phyloP scores from a whole-genome alignment of 2,797 vertebrate genomes.

The Lophura swinhoii region DNA sequence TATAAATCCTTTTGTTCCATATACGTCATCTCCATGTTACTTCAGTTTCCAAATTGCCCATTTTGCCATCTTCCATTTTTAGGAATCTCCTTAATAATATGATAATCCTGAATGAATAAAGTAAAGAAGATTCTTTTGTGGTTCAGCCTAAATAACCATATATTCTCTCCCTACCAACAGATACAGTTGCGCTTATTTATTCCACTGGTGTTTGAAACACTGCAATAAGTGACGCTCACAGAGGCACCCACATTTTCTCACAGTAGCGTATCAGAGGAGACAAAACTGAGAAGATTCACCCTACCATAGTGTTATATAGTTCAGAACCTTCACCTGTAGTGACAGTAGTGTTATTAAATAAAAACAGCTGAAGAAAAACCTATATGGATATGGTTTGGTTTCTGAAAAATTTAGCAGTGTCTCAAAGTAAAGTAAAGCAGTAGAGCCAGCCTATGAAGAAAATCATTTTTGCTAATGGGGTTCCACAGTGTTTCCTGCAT shows the following conservation, averaged over 20 bases:
- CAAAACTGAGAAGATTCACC: not conserved
- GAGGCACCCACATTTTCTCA: not conserved
- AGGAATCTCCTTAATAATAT: not conserved
- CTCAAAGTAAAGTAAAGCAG: not conserved
- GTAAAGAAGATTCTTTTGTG: not conserved
- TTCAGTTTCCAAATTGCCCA: not conserved
- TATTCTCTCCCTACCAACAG: not conserved
- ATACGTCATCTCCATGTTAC: not conserved
- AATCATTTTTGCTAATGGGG: not conserved
- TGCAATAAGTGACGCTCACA: not conserved
- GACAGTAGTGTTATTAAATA: not conserved
- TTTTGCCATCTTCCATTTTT: not conserved
- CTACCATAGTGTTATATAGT: not conserved
- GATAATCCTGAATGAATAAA: not conserved
- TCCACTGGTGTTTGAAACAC: not conserved
- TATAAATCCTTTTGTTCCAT: not conserved
- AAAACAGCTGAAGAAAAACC: not conserved
- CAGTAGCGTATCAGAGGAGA: fast-evolving
- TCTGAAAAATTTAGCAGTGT: not conserved
- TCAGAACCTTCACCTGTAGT: not conserved
- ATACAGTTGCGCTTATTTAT: not conserved
- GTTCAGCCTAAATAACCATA: not conserved
- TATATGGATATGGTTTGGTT: not conserved
- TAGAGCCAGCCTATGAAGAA: not conserved
- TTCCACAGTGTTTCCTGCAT: not conserved